Base-by-base conservation (phyloP, 2,113 vertebrate species). In the Columbina picui region DNA sequence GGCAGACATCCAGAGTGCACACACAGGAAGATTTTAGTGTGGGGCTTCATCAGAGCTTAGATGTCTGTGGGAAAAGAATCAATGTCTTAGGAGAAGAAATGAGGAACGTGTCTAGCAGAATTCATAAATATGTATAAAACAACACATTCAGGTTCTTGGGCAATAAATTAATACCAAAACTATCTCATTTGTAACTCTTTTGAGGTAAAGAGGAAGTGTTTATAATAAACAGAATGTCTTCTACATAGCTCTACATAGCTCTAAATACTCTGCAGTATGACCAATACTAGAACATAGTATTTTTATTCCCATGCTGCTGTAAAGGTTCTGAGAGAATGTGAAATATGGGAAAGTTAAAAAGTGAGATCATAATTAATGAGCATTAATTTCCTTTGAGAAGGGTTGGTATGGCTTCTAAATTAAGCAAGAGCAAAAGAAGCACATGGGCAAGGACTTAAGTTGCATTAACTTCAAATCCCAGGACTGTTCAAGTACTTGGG, bases 381-480 rank as follows among this genome's bases (percentile, higher is more conserved):
- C 86, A 95, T 52, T 89, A 76, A 96, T 91, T 94, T 96, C 87
- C 82, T 95, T 81, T 89, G 79, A 94, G 65, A 94, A 93, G 84
- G 60, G 67, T 77, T 90, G 57, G 39, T 88, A 90, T 73, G 61
- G 47, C 53, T 93, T 78, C 92, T 95, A 94, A 95, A 91, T 88
- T 65, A 95, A 82, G 73, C 57, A 92, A 92, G 65, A 82, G 60
- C 27, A 79, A 80, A 74, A 87, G 32, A 90, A 86, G 43, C 73
- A 88, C 77, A 74, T 38, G 43, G 43, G 32, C 6, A 4, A 97
- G 77, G 84, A 92, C 69, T 87, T 93, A 89, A 94, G 64, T 59
- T 89, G 34, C 57, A 78, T 91, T 91, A 82, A 94, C 70, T 88
- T 87, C 52, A 93, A 93, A 95, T 83, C 73, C 76, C 34, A 56